Evolutionary conservation across 2,113 vertebrate species (phyloP), one percentile per base, ranked within the genome.

Genomic region (Potamarius usumacintae): DNA sequence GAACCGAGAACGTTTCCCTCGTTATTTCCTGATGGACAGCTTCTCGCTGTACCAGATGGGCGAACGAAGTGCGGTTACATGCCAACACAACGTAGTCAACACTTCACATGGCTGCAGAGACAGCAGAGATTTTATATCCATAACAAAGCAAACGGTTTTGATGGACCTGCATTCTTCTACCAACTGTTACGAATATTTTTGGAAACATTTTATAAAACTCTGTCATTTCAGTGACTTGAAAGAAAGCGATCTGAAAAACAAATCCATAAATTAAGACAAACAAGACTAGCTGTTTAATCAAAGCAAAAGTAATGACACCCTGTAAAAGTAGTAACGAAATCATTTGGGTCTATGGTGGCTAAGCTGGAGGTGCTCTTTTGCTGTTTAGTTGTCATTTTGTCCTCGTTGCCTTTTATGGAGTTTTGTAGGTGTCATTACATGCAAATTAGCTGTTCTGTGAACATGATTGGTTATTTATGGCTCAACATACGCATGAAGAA

Each of bases 31-130:
- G 1, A 91, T 99, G 18, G 97, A 99, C 90, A 96, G 96, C 83
- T 98, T 97, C 92, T 96, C 95, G 0, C 91, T 99, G 2, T 99
- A 99, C 88, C 95, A 96, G 88, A 97, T 98, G 91, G 97, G 97
- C 90, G 98, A 99, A 76, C 96, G 96, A 92, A 97, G 98, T 99
- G 90, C 15, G 50, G 18, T 65, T 74, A 55, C 60, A 87, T 17
- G 22, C 57, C 42, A 60, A 81, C 25, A 50, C 22, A 11, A 27
- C 1, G 14, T 2, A 48, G 14, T 71, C 7, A 12, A 30, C 30
- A 60, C 55, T 17, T 7, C 1, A 11, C 53, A 14, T 30, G 0
- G 30, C 34, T 6, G 57, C 30, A 27, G 17, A 48, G 22, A 14
- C 1, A 65, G 10, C 22, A n/a, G 74, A n/a, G 5, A 53, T 77